Base-by-base conservation (phyloP, 2,888 invertebrate genomes). In the Diaperis boleti region DNA sequence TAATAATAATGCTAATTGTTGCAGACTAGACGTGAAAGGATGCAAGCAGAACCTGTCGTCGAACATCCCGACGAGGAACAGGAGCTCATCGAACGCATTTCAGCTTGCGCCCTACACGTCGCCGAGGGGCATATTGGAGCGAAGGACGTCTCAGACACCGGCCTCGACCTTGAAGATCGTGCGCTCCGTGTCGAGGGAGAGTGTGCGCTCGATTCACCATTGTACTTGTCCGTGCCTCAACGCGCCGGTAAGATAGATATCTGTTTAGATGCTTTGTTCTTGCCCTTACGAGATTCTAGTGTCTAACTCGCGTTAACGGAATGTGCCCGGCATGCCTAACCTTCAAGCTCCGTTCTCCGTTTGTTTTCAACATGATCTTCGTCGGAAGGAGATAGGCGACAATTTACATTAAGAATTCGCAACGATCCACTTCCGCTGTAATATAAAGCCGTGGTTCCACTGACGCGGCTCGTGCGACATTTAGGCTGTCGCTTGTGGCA, bases 171-270 rank as follows among this genome's bases (percentile, higher is more conserved):
- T 90, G 72, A 89, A 90, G 79, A 87, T 94, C 81, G 92, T 92
- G 77, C 89, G 94, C 74, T 94, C 94, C 74, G 89, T 92, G 67
- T 95, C 94, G 55, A 87, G 91, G 70, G 93, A 93, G 79, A 92
- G 92, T 79, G 88, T 92, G 68, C 87, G 90, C 72, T 91, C 91
- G 66, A 87, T 87, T 78, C 85, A 87, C 82, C 90, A 88, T 81
- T 87, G 86, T 78, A 86, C 86, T 67, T 88, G 85, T 75, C 86
- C 86, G 56, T 87, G 85, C 71, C 77, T 82, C 60, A 82, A 79
- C 69, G 78, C 81, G 55, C 81, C 81, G 80, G 82, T 82, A 80
- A 29, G 29, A 42, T 56, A 20, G 37, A 54, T 29, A 45, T 47
- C 50, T 37, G 50, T 37, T 37, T 50, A 50, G 50, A 50, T 37